Percentiles rank a stretch among this genome's conserved stretches.
Conservation (phyloP, 2,113 vertebrate genomes). For the Delphinapterus leucas region DNA sequence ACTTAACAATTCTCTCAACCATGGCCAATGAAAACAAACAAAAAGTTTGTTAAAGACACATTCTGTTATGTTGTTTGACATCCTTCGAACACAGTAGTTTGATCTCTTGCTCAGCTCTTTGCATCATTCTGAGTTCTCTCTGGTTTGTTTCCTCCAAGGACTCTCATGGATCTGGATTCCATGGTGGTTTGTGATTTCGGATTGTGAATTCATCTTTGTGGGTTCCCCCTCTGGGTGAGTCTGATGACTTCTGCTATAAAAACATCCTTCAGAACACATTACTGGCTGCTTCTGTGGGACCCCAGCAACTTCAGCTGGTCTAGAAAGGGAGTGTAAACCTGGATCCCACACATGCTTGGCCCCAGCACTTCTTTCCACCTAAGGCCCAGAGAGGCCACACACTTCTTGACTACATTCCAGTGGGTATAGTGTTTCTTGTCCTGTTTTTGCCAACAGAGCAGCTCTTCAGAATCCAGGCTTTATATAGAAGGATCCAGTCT, state of each 20-base stretch:
- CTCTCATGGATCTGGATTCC: background rate
- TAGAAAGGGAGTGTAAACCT: background rate
- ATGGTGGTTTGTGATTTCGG: background rate
- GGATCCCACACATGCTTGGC: background rate
- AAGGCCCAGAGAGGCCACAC: background rate
- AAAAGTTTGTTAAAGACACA: background rate
- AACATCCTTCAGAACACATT: background rate
- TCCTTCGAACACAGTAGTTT: fast-evolving
- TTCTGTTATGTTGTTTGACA: fast-evolving
- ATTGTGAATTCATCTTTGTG: background rate
- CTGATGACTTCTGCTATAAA: background rate
- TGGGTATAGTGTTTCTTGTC: background rate
- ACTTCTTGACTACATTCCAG: background rate
- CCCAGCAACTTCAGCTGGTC: background rate
- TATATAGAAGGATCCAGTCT: fast-evolving
- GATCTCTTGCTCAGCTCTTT: fast-evolving
- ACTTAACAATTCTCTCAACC: background rate
- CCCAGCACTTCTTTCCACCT: background rate
- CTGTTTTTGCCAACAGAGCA: background rate
- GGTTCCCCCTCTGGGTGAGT: background rate
- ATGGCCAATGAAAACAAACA: background rate
- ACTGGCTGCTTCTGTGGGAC: background rate
- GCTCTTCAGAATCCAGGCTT: background rate
- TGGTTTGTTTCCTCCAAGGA: background rate
- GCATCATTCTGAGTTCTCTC: background rate